Conservation (phyloP, 2,797 vertebrate species). For the Pygocentrus nattereri region DNA sequence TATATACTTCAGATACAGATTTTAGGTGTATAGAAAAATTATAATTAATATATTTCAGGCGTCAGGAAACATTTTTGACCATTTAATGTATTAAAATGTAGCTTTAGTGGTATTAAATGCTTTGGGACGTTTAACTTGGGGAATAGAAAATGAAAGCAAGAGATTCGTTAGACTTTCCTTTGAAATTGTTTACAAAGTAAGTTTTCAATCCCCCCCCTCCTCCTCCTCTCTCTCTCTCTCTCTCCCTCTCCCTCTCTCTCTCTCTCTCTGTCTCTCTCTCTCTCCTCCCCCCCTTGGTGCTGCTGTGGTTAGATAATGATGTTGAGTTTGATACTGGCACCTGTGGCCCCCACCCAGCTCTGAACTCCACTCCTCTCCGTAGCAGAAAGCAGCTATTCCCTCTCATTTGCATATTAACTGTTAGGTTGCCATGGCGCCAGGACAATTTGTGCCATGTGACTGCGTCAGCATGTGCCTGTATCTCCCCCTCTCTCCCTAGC, state of each 20-base stretch:
- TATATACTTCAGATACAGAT: no score
- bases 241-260: neutral
- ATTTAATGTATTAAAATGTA: no score
- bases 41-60: no score
- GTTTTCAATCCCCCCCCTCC: neutral
- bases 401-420: slow-evolving; percentile 85
- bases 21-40: no score
- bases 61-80: no score
- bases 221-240: no score
- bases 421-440: slow-evolving; percentile 75
- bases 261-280: neutral
- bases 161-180: neutral
- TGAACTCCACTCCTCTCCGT: slow-evolving; percentile 73
- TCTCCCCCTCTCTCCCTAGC: slow-evolving; percentile 15
- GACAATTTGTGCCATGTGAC: slow-evolving; percentile 70
- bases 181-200: neutral
- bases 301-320: slow-evolving; percentile 18
- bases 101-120: no score
- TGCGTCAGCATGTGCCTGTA: slow-evolving; percentile 62
- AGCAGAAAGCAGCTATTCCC: slow-evolving; percentile 64
- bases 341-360: slow-evolving; percentile 41
- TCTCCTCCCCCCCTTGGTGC: neutral
- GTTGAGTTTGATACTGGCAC: slow-evolving; percentile 19
- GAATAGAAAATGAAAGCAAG: slow-evolving; percentile 14
- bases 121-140: neutral